phyloP scores from a whole-genome alignment of 1,140 invertebrate genomes.

The Megalopta genalis region DNA sequence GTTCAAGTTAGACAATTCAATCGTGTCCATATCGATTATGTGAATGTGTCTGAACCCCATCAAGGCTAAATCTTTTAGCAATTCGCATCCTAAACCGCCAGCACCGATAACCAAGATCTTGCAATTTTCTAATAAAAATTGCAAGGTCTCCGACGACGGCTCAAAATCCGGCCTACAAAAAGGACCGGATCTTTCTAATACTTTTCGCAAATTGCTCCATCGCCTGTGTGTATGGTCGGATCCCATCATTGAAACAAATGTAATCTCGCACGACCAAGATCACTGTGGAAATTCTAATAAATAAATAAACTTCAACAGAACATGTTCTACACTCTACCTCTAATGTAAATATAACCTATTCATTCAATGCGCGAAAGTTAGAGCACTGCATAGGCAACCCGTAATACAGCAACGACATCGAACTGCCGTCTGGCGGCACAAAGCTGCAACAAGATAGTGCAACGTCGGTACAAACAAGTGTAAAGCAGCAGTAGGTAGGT shows the following conservation, averaged over 20 bases:
- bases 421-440: neutral
- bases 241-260: conserved; percentile 62
- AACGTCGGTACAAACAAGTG: neutral
- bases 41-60: conserved; percentile 97
- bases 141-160: conserved; percentile 90
- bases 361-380: neutral
- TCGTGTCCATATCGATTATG: conserved; percentile 99
- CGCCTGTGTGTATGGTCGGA: conserved; percentile 78
- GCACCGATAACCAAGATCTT: conserved; percentile 95
- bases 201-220: conserved; percentile 92
- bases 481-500: neutral
- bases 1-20: conserved; percentile 98
- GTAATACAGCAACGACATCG: conserved; percentile 7
- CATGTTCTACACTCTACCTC: neutral
- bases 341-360: conserved; percentile 8
- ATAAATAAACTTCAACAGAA: neutral
- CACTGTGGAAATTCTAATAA: neutral
- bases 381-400: neutral
- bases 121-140: conserved; percentile 91
- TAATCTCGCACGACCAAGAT: neutral
- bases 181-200: conserved; percentile 94
- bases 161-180: conserved; percentile 96
- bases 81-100: conserved; percentile 98
- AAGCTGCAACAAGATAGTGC: neutral
- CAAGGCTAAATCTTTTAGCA: conserved; percentile 96